Percentiles rank a stretch among this genome's conserved stretches.
phyloP scores from a whole-genome alignment of 2,888 invertebrate genomes.

The Patella pellucida region DNA sequence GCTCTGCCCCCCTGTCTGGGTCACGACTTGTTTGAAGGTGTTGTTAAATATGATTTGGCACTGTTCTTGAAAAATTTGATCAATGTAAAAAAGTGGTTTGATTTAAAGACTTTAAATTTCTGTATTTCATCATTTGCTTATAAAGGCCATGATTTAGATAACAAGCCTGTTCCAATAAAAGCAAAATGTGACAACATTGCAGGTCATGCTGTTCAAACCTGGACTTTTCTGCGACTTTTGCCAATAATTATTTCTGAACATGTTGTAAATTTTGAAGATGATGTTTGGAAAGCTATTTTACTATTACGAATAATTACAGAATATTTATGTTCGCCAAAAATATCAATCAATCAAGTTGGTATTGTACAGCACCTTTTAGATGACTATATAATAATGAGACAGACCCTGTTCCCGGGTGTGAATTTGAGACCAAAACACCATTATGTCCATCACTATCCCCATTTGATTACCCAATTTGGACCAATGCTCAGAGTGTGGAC shows the following conservation, averaged over 20 bases:
- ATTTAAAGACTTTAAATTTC: too few species aligned
- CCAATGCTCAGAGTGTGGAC: conserved; percentile 16
- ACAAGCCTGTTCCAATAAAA: too few species aligned
- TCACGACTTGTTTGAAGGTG: conserved; percentile 1
- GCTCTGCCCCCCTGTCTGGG: not conserved
- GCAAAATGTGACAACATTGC: not conserved
- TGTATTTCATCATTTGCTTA: too few species aligned
- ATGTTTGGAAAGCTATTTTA: too few species aligned
- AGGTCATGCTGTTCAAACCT: not conserved
- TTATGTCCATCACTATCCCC: conserved; percentile 11
- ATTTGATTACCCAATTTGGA: conserved; percentile 17
- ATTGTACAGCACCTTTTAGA: not conserved
- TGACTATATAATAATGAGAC: not conserved
- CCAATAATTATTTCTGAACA: not conserved
- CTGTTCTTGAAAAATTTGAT: too few species aligned
- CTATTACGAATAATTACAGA: not conserved
- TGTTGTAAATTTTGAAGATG: not conserved
- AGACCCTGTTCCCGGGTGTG: not conserved
- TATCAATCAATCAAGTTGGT: not conserved
- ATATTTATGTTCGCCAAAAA: not conserved
- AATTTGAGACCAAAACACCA: too few species aligned
- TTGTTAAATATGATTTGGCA: too few species aligned
- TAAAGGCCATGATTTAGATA: too few species aligned
- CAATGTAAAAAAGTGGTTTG: too few species aligned
- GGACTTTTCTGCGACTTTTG: not conserved